Base-by-base conservation (phyloP, 2,888 invertebrate genomes). In the Tanaodytes sp. region DNA sequence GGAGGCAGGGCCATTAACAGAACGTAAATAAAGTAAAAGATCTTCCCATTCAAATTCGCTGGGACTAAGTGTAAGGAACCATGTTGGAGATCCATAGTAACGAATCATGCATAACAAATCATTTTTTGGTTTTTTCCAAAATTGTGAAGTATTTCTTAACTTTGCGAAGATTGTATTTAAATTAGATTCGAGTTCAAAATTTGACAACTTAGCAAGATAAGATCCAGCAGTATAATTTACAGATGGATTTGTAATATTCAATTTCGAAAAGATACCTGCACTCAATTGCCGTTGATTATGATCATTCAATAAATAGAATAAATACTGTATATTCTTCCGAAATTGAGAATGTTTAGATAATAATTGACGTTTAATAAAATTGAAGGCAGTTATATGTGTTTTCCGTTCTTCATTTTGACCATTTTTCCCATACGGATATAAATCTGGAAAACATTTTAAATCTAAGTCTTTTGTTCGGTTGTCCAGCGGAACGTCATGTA, bases 61-160 rank as follows among this genome's bases (percentile, higher is more conserved):
- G 0, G 77, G 78, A 62, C 76, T 77, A 2, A 77, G 15, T 5
- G 75, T 78, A 3, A 76, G 45, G 43, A 78, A 78, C 72, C 73
- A 79, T 6, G 76, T 76, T 1, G 73, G 74, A 16, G 76, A 70
- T 14, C 76, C 78, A 63, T 77, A 77, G 51, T 77, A 23, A 5
- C 57, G 42, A 6, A 64, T 48, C 77, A 77, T 75, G 43, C 76
- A 77, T 5, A 20, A 15, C 37, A 75, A 46, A 39, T 77, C 49
- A 49, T 59, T 71, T 23, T 67, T 69, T 40, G 66, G 64, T 61
- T 49, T 73, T 48, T 42, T 42, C 73, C 75, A 72, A 62, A 71
- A 75, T 42, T 71, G 73, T 18, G 70, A 45, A 6, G 75, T 75
- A 58, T 76, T 76, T 23, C 71, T 62, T 42, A 76, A 62, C 23